Conservation (phyloP, 2,888 invertebrate genomes). For the Drosophila eohydei region DNA sequence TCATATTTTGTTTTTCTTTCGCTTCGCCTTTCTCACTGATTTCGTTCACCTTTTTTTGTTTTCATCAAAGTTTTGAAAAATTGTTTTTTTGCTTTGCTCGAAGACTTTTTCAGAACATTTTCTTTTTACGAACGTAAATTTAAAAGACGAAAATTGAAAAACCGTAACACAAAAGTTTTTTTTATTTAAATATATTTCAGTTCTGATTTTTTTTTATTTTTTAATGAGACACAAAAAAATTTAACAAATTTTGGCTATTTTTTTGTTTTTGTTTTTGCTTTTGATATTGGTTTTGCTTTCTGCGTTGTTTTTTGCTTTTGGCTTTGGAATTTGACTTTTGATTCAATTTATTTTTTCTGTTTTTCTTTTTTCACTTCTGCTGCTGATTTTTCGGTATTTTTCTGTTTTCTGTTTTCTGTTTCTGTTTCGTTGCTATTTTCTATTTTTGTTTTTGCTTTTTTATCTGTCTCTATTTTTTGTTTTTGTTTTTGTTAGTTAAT, state of each 20-base stretch:
- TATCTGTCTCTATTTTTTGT: conserved; percentile 32
- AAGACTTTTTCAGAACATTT: conserved; percentile 68
- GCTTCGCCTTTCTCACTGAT: conserved; percentile 21
- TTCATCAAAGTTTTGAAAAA: conserved; percentile 61
- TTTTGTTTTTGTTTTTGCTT: conserved; percentile 49
- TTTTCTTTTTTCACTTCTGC: conserved; percentile 43
- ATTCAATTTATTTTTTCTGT: conserved; percentile 11
- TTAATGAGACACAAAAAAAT: conserved; percentile 66
- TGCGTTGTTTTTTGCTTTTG: conserved; percentile 53
- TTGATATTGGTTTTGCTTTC: conserved; percentile 52
- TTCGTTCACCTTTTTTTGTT: conserved; percentile 51
- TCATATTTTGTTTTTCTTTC: conserved; percentile 6
- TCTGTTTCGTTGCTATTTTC: conserved; percentile 42
- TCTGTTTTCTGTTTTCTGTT: conserved; percentile 27
- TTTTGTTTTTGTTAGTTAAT: conserved; percentile 27
- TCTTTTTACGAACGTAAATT: conserved; percentile 70
- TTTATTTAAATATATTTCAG: neutral
- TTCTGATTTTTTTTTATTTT: conserved; percentile 28
- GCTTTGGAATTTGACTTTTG: conserved; percentile 65
- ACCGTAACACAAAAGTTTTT: conserved; percentile 69
- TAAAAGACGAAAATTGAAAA: conserved; percentile 77
- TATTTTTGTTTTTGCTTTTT: conserved; percentile 30
- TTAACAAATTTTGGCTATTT: conserved; percentile 82
- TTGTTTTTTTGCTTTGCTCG: conserved; percentile 50
- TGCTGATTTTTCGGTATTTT: conserved; percentile 41